phyloP scores from a whole-genome alignment of 1,140 invertebrate genomes.

The Anastrepha obliqua region DNA sequence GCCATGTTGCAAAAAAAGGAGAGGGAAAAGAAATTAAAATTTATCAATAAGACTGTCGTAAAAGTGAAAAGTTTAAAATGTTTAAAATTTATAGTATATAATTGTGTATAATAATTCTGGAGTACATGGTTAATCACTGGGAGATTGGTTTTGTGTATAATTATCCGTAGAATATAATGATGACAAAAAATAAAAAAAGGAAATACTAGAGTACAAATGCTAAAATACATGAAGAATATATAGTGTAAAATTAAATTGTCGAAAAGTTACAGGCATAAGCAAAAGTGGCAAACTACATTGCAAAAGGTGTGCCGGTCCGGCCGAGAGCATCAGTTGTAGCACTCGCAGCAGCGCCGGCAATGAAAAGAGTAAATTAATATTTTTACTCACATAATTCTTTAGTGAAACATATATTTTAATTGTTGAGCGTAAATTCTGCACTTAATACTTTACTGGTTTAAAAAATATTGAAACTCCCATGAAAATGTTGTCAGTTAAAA shows the following conservation, averaged over 20 bases:
- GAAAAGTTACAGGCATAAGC: neutral
- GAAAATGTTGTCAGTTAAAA: no score
- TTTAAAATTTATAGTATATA: neutral
- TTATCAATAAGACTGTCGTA: slow-evolving; percentile 21
- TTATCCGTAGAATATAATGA: no score
- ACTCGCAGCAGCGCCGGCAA: neutral
- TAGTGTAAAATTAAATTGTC: no score
- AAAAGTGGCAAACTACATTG: neutral
- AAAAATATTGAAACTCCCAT: no score
- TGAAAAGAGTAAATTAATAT: neutral
- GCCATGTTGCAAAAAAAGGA: slow-evolving; percentile 29
- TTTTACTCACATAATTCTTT: neutral
- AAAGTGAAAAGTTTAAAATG: neutral
- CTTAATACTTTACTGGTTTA: no score
- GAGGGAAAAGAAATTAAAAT: neutral
- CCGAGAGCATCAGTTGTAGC: neutral
- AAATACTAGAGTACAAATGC: neutral
- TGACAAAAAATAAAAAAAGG: neutral
- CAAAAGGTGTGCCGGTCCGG: neutral
- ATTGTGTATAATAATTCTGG: no score
- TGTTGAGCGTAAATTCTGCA: no score
- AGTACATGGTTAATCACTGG: no score
- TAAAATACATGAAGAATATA: neutral
- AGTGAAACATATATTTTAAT: no score
- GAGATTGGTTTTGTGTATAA: no score